Conservation (phyloP, 2,113 vertebrate genomes). For the Phoenicopterus ruber region DNA sequence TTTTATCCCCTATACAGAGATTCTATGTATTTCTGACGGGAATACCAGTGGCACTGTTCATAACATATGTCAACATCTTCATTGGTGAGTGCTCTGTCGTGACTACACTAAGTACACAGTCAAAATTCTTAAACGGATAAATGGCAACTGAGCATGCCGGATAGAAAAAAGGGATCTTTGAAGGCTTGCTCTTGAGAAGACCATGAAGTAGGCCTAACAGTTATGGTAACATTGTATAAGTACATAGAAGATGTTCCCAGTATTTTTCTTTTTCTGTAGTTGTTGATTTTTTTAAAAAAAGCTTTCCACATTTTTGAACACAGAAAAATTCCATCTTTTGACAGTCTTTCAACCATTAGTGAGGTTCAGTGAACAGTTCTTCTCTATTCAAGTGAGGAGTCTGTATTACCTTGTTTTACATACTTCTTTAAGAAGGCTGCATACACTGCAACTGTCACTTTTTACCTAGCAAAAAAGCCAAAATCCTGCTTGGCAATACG, state of each 20-base stretch:
- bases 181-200: background rate
- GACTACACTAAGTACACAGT: background rate
- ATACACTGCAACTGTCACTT: background rate
- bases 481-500: background rate
- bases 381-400: background rate
- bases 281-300: background rate
- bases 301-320: background rate
- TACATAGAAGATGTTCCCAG: background rate
- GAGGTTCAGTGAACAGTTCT: background rate
- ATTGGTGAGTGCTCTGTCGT: conserved; percentile 79
- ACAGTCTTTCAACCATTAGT: background rate
- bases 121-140: background rate
- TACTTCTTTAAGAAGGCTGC: background rate
- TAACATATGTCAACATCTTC: conserved; percentile 86
- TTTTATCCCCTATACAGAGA: conserved; percentile 67
- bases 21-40: conserved; percentile 85
- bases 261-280: background rate
- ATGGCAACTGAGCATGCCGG: background rate
- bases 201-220: background rate
- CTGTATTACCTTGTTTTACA: background rate
- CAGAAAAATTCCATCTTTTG: background rate
- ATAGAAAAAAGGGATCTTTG: background rate
- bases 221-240: background rate
- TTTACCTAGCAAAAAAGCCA: background rate
- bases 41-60: conserved; percentile 76